phyloP scores from a whole-genome alignment of 2,113 vertebrate genomes.

The rat (Rattus norvegicus) region GRCr8 NC_086024.1:97091001-97091500 shows the following conservation, averaged over 20 bases:
- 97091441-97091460: neutral
- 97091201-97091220: neutral
- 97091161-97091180: neutral
- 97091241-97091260: neutral
- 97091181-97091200: neutral
- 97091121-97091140: neutral
- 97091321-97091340: too few species aligned
- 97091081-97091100: too few species aligned
- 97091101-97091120: neutral
- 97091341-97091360: neutral
- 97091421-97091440: neutral
- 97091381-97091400: neutral
- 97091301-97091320: fast-evolving
- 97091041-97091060: neutral
- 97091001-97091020: neutral
- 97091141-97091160: neutral
- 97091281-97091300: neutral
- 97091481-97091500: too few species aligned
- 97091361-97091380: neutral
- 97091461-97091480: neutral
- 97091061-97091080: neutral
- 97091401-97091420: neutral
- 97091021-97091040: neutral
- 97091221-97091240: neutral
- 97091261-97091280: neutral